Conservation (phyloP, 92 coral and sea anemone species). For the Anthopleura xanthogrammica region DNA sequence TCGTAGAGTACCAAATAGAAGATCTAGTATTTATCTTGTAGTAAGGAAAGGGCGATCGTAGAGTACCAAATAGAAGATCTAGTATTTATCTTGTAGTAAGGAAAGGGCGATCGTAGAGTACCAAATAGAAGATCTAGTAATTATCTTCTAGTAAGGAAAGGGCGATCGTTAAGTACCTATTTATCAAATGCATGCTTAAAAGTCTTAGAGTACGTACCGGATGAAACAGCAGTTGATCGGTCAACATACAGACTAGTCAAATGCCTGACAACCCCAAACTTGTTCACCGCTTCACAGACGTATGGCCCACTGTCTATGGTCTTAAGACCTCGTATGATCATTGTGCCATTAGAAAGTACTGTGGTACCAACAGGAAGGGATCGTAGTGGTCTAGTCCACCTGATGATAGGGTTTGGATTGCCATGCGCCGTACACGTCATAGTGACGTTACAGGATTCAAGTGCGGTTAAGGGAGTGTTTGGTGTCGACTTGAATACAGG, state of each 20-base stretch:
- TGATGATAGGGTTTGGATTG: background rate
- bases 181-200: too few relatives aligned
- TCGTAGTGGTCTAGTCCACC: background rate
- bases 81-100: too few relatives aligned
- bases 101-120: too few relatives aligned
- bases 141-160: too few relatives aligned
- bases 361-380: background rate
- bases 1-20: too few relatives aligned
- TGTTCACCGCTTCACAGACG: conserved; percentile 1
- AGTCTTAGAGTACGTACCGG: too few relatives aligned
- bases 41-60: too few relatives aligned
- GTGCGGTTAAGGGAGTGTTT: background rate
- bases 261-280: background rate
- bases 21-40: too few relatives aligned
- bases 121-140: too few relatives aligned
- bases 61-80: too few relatives aligned
- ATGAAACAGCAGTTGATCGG: too few relatives aligned
- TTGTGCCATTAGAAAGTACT: background rate
- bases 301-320: background rate
- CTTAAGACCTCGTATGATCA: background rate
- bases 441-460: background rate
- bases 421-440: conserved; percentile 11
- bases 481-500: background rate
- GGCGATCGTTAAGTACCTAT: too few relatives aligned
- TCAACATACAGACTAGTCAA: background rate